A percentile compares a stretch with the other conserved stretches of the same genome.
Evolutionary conservation across 53 echinoderm and acorn worm species (phyloP).

Genomic region (Echinometra lucunter): DNA sequence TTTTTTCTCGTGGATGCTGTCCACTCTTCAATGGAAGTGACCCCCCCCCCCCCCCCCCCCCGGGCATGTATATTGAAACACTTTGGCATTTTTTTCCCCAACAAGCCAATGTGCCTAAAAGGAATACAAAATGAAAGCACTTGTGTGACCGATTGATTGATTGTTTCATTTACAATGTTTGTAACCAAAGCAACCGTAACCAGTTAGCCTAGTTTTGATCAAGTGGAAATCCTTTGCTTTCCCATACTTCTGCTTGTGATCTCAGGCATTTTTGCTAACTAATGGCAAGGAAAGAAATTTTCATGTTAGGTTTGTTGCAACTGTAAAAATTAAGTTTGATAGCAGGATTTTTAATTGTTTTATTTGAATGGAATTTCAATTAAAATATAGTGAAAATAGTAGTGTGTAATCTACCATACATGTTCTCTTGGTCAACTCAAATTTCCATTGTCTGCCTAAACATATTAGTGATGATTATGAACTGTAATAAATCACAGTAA

Average conservation of each 20-base stretch:
- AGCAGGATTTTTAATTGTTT: not conserved
- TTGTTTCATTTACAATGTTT: conserved; percentile 28
- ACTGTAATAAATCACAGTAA: too few relatives aligned
- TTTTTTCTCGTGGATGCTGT: too few relatives aligned
- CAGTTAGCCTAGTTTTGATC: conserved; percentile 5
- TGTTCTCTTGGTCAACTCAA: not conserved
- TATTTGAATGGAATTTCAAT: not conserved
- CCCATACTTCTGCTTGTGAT: not conserved
- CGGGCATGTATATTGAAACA: too few relatives aligned
- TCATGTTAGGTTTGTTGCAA: not conserved
- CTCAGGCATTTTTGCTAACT: not conserved
- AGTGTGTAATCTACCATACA: not conserved
- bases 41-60: too few relatives aligned
- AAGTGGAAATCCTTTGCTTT: conserved; percentile 31
- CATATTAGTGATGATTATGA: too few relatives aligned
- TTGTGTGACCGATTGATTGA: conserved; percentile 33
- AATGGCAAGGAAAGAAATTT: not conserved
- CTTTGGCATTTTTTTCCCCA: not conserved
- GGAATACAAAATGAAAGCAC: conserved; percentile 27
- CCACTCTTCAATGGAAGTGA: too few relatives aligned
- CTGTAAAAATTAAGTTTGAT: too few relatives aligned
- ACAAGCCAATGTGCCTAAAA: too few relatives aligned
- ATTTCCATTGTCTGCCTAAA: not conserved
- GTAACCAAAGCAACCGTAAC: not conserved
- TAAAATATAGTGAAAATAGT: too few relatives aligned